Evolutionary conservation across 1,140 invertebrate species (phyloP).

Genomic region (Zaprionus ghesquierei): DNA sequence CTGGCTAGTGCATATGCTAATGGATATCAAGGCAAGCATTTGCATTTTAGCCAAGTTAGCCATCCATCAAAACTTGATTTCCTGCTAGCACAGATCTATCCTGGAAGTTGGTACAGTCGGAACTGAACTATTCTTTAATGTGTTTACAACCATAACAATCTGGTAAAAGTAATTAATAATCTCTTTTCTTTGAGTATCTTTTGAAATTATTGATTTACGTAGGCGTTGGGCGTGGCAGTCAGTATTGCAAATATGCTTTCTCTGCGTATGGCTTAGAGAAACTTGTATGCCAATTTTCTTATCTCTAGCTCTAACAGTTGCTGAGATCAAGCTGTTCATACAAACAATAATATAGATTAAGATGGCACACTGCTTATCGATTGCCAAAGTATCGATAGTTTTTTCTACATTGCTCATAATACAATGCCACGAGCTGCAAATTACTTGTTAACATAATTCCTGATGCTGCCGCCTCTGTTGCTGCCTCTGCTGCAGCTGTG

Average conservation of each 20-base stretch:
- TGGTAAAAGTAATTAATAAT: too few relatives aligned
- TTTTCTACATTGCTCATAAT: background rate
- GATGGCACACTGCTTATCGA: background rate
- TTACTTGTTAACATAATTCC: slow-evolving; percentile 2
- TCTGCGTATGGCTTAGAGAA: background rate
- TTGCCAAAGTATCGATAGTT: background rate
- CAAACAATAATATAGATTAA: too few relatives aligned
- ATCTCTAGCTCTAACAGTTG: background rate
- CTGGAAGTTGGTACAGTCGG: background rate
- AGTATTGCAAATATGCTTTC: background rate
- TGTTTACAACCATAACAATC: too few relatives aligned
- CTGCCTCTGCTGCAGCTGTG: background rate
- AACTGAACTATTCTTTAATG: background rate
- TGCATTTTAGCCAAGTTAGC: background rate
- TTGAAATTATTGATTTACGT: background rate
- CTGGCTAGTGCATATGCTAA: slow-evolving; percentile 26
- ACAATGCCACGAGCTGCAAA: background rate
- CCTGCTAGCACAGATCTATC: background rate
- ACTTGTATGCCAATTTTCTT: background rate
- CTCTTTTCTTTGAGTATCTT: too few relatives aligned
- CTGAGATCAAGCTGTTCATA: background rate
- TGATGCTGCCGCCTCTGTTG: background rate
- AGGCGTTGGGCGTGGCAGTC: background rate
- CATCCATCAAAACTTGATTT: background rate
- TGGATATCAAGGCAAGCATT: slow-evolving; percentile 7